Base-by-base conservation (phyloP, 2,888 invertebrate genomes). In the Limnephilus rhombicus region DNA sequence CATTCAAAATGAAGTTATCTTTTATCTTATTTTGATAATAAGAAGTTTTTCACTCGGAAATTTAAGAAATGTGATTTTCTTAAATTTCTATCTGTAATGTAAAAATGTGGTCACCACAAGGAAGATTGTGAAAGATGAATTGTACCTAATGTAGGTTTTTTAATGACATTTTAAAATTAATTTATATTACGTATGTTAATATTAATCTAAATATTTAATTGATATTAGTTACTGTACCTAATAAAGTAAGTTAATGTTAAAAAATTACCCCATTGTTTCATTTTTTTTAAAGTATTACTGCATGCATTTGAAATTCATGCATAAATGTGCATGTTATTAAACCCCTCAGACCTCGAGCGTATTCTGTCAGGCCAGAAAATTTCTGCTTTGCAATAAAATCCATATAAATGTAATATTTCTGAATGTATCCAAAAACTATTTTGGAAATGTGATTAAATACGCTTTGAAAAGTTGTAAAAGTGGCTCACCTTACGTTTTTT, bases 161-260 rank as follows among this genome's bases (percentile, higher is more conserved):
- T 88, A 88, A 68, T 88, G 88, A 88, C 68, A 88, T 34, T 88
- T 86, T 80, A 88, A 88, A 88, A 34, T 88, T 88, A 68, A 88
- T 37, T 88, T 80, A 68, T 80, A 80, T 68, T 88, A 88, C 68
- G 80, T 88, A 88, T 88, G 88, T 88, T 88, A 88, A 80, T 80
- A 68, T 88, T 68, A 88, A 88, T 88, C 68, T 88, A 37, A 88
- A 88, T 88, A 88, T 68, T 53, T 88, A 31, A 88, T 80, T 88
- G 68, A 88, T 88, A 88, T 68, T 88, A 88, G 88, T 34, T 68
- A 85, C 41, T 80, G 88, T 88, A 80, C 80, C 88, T 88, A 68
- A 88, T 88, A 88, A 90, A 90, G 24, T 82, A 90, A 90, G 90
- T 81, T 82, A 90, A 81, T 82, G 45, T 90, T 90, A 49, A 88